Conservation (phyloP, 2,113 vertebrate species). For the Pachyramphus minor region DNA sequence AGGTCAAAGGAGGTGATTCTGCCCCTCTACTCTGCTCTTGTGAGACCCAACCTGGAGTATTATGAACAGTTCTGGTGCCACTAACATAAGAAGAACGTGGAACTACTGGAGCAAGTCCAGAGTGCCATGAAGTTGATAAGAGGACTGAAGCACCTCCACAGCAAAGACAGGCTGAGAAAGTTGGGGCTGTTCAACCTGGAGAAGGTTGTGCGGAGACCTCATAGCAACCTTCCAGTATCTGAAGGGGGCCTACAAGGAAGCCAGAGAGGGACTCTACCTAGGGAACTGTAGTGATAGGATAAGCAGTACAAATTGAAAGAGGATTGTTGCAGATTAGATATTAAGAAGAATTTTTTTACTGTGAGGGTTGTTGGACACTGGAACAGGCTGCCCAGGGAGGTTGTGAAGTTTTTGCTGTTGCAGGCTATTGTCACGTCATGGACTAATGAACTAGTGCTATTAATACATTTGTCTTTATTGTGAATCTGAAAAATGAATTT, state of each 20-base stretch:
- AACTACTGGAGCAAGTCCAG: background rate
- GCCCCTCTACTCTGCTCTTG: background rate
- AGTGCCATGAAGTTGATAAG: background rate
- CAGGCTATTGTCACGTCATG: background rate
- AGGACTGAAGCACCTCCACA: too few relatives aligned
- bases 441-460: background rate
- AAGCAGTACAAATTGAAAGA: background rate
- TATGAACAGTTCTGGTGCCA: background rate
- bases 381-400: background rate
- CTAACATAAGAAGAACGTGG: background rate
- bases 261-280: background rate
- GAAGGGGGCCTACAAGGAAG: background rate
- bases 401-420: background rate
- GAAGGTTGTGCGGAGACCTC: background rate
- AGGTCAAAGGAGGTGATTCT: background rate
- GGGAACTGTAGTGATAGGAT: background rate
- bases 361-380: background rate
- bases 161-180: background rate
- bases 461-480: background rate
- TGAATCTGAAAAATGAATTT: background rate
- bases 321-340: background rate
- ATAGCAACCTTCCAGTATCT: background rate
- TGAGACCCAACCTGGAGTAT: background rate
- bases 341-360: background rate
- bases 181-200: background rate